phyloP scores from a whole-genome alignment of 2,797 vertebrate species.

The Centroberyx gerrardi region DNA sequence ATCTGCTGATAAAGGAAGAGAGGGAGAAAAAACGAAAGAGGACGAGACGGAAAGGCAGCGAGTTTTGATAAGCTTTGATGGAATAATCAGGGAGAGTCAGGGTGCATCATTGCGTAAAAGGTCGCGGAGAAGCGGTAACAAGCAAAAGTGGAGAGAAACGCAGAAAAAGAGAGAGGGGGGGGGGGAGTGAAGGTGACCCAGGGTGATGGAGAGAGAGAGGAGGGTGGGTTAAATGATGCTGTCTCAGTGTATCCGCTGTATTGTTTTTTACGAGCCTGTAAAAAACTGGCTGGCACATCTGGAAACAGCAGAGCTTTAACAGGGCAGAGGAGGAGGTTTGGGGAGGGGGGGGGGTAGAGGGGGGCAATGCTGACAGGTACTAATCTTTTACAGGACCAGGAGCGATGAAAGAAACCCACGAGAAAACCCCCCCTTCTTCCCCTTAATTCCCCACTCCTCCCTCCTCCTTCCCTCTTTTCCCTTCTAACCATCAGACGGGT shows the following conservation, averaged over 20 bases:
- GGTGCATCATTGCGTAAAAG: neutral
- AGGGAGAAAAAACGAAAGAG: neutral
- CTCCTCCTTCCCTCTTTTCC: neutral
- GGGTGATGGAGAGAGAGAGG: slow-evolving; percentile 42
- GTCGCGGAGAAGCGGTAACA: slow-evolving; percentile 19
- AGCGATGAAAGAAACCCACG: slow-evolving; percentile 62
- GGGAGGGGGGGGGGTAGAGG: neutral
- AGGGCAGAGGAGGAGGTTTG: slow-evolving; percentile 50
- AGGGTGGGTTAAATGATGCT: slow-evolving; percentile 45
- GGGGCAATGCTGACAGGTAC: slow-evolving; percentile 78
- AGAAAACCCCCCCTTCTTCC: slow-evolving; percentile 16
- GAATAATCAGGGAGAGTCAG: slow-evolving; percentile 21
- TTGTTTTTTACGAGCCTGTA: slow-evolving; percentile 73
- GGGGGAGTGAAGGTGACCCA: slow-evolving; percentile 52
- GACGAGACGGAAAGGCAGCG: neutral
- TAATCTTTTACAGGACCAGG: slow-evolving; percentile 69
- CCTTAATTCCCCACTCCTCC: neutral
- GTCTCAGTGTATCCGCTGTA: slow-evolving; percentile 67
- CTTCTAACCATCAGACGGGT: slow-evolving; percentile 5
- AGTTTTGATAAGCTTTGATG: slow-evolving; percentile 43
- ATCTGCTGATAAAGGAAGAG: slow-evolving; percentile 20
- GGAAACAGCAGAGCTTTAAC: slow-evolving; percentile 70
- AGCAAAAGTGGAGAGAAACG: slow-evolving; percentile 16
- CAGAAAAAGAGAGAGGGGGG: slow-evolving; percentile 22
- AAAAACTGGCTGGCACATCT: slow-evolving; percentile 72